A percentile compares a stretch with the other conserved stretches of the same genome.
Conservation (phyloP, 2,797 vertebrate species). For the Syngnathus acus region DNA sequence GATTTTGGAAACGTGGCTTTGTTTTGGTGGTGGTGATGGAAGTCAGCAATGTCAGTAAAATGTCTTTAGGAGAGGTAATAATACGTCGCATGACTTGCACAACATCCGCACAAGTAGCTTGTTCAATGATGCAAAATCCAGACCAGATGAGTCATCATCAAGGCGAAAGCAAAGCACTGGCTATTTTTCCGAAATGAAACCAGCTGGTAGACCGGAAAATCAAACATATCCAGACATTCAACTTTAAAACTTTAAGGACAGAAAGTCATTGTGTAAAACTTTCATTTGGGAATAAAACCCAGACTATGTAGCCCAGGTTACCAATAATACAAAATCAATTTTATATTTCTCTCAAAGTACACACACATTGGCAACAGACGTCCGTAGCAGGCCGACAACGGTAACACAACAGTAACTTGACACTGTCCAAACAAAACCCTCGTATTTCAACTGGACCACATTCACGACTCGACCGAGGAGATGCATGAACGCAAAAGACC, state of each 20-base stretch:
- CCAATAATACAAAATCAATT: neutral
- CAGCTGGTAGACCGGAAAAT: constrained; percentile 18
- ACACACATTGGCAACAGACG: constrained; percentile 21
- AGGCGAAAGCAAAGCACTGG: constrained; percentile 43
- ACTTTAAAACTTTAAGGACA: constrained; percentile 28
- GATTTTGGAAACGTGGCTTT: neutral
- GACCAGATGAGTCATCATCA: constrained; percentile 21
- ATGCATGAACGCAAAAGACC: constrained; percentile 15
- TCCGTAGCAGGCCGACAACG: constrained; percentile 27
- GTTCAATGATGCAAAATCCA: constrained; percentile 37
- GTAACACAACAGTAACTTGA: constrained; percentile 50
- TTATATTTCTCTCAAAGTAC: constrained; percentile 8
- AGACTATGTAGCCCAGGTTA: too few relatives aligned
- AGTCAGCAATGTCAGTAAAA: neutral
- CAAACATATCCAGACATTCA: constrained; percentile 21
- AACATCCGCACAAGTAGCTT: constrained; percentile 6
- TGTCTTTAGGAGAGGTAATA: neutral
- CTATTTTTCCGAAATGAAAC: constrained; percentile 40
- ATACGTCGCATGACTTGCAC: neutral
- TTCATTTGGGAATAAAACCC: too few relatives aligned
- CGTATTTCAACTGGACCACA: constrained; percentile 31
- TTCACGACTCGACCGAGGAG: constrained; percentile 29
- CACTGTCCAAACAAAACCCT: constrained; percentile 55
- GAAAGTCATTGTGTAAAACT: constrained; percentile 17
- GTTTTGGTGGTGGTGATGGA: neutral